These are phyloP conservation scores for Corydoras sp. DNA, from an alignment of 2,113 vertebrate genomes.

Conservation along the genomic window DNA sequence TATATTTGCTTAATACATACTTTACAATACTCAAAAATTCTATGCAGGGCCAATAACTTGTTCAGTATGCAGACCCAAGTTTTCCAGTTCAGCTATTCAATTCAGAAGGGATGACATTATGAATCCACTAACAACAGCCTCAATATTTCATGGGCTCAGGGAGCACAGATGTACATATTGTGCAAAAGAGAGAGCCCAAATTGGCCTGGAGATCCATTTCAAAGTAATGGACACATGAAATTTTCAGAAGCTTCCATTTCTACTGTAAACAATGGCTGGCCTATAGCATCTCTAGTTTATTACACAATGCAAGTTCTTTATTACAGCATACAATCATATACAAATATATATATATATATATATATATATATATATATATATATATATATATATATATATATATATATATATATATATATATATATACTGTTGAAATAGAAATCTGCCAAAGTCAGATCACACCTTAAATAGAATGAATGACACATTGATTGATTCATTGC, in stretches of 20 bases:
- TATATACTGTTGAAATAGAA: too few species aligned
- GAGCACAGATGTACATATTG: constrained; percentile 27
- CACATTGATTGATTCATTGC: too few species aligned
- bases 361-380: too few species aligned
- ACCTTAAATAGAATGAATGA: too few species aligned
- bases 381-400: too few species aligned
- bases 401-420: too few species aligned
- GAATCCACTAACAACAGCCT: constrained; percentile 26
- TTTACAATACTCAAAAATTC: too few species aligned
- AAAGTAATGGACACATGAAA: constrained; percentile 44
- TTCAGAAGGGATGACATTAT: background rate
- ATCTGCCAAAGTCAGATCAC: too few species aligned
- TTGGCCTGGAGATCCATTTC: constrained; percentile 21
- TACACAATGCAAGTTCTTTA: constrained; percentile 19
- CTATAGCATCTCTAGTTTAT: constrained; percentile 21
- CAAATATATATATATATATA: too few species aligned
- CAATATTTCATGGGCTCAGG: constrained; percentile 42
- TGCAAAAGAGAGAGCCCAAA: background rate
- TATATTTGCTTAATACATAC: too few species aligned
- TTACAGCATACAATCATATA: too few species aligned
- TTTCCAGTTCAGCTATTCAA: constrained; percentile 16
- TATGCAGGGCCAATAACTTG: background rate
- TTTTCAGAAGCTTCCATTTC: constrained; percentile 51
- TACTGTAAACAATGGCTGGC: constrained; percentile 47
- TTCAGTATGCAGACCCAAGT: background rate